These are phyloP conservation scores for Oreocharis arfaki DNA, from an alignment of 2,113 vertebrate species.

Conservation along the genomic window DNA sequence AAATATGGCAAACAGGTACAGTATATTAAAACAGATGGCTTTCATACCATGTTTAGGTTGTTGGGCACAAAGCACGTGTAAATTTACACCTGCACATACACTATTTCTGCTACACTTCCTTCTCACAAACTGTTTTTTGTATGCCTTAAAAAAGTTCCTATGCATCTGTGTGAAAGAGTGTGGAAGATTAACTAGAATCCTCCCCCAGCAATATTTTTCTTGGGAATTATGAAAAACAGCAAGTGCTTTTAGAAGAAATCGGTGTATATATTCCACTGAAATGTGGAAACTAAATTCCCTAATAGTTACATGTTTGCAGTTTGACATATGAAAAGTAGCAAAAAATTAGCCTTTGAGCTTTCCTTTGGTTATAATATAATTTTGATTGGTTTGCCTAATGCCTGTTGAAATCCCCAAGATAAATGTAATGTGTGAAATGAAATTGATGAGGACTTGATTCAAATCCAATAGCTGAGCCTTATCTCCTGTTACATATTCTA, in stretches of 20 bases:
- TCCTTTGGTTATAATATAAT: not conserved
- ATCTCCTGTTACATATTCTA: not conserved
- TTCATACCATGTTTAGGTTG: slow-evolving; percentile 29
- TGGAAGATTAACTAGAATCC: not conserved
- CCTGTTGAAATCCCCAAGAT: not conserved
- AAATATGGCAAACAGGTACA: slow-evolving; percentile 77
- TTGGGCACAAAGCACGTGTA: slow-evolving; percentile 25
- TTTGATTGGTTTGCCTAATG: not conserved
- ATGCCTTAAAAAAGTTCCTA: not conserved
- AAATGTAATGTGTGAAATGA: not conserved
- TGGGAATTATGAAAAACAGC: not conserved
- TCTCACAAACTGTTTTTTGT: not conserved
- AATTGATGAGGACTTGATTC: not conserved
- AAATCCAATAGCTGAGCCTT: not conserved
- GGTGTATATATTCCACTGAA: not conserved
- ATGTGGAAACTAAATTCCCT: not conserved
- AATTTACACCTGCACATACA: not conserved
- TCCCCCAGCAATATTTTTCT: not conserved
- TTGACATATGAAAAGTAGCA: not conserved
- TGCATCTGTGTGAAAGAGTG: not conserved
- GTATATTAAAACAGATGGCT: slow-evolving; percentile 68
- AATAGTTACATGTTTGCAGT: not conserved
- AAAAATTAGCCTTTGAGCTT: not conserved
- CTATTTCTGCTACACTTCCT: not conserved
- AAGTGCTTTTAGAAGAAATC: not conserved